Conservation (phyloP, 2,888 invertebrate genomes). For the Acrobasis consociella region DNA sequence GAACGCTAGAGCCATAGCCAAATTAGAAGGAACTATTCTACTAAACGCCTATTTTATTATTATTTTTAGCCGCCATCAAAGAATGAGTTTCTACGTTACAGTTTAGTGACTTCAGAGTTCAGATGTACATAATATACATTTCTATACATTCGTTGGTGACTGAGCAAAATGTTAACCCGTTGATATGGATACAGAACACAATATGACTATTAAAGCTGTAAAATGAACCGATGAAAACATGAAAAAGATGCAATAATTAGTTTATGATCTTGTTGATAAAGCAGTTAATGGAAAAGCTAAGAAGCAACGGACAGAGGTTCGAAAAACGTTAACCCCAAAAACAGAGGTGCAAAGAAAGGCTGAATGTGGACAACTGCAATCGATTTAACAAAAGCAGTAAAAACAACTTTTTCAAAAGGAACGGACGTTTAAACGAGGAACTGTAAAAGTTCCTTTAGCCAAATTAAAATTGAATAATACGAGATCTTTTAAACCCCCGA, state of each 20-base stretch:
- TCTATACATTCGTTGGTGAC: background rate
- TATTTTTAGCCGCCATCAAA: no score
- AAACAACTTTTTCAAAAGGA: background rate
- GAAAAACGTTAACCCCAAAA: no score
- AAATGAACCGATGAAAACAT: background rate
- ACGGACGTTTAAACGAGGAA: background rate
- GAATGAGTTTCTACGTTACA: no score
- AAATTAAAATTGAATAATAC: no score
- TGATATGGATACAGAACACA: constrained; percentile 15
- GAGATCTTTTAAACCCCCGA: no score
- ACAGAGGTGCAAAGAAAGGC: background rate
- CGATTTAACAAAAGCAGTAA: background rate
- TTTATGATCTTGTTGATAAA: background rate
- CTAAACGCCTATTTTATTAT: no score
- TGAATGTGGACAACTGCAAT: background rate
- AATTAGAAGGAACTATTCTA: no score
- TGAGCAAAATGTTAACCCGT: constrained; percentile 9
- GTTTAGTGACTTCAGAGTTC: no score
- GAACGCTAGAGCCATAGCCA: no score
- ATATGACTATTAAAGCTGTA: constrained; percentile 10
- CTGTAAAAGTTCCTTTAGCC: no score
- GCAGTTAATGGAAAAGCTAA: background rate
- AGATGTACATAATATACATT: background rate
- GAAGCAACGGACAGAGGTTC: no score
- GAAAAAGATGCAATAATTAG: constrained; percentile 6